A percentile compares a stretch with the other conserved stretches of the same genome.
These are phyloP conservation scores for Struthidea cinerea DNA, from an alignment of 2,113 vertebrate genomes.

Conservation along the genomic window DNA sequence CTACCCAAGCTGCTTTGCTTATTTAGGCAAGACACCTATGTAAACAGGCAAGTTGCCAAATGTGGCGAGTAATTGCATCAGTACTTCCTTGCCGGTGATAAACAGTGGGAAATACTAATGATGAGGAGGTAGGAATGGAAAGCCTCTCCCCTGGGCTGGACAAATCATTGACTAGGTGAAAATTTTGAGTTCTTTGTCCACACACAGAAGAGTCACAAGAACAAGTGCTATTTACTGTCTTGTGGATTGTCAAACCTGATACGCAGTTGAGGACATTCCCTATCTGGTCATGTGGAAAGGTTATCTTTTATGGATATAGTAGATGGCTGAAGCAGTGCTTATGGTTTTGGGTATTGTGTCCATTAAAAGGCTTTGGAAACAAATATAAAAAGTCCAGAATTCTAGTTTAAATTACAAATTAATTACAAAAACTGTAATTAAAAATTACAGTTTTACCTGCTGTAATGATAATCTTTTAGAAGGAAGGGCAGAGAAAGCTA, in stretches of 20 bases:
- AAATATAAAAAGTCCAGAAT: not conserved
- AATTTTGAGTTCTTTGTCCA: not conserved
- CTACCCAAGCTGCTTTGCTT: not conserved
- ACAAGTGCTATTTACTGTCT: not conserved
- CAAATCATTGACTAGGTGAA: not conserved
- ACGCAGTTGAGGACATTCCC: not conserved
- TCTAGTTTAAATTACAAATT: too few species aligned
- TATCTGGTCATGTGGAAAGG: not conserved
- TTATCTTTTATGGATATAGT: not conserved
- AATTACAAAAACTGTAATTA: too few species aligned
- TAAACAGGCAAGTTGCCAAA: not conserved
- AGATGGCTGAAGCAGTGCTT: not conserved
- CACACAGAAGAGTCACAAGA: not conserved
- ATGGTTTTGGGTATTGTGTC: not conserved
- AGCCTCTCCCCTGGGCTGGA: not conserved
- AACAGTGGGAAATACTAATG: not conserved
- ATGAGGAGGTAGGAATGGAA: not conserved
- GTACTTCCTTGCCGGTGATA: not conserved
- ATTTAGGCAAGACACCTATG: not conserved
- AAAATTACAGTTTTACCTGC: not conserved
- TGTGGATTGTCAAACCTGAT: not conserved
- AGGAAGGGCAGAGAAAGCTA: fast-evolving
- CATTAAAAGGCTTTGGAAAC: not conserved
- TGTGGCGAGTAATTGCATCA: not conserved
- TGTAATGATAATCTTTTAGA: not conserved